Evolutionary conservation across 35 echinoderm and acorn worm species (phyloP).

Genomic region (Lytechinus variegatus): DNA sequence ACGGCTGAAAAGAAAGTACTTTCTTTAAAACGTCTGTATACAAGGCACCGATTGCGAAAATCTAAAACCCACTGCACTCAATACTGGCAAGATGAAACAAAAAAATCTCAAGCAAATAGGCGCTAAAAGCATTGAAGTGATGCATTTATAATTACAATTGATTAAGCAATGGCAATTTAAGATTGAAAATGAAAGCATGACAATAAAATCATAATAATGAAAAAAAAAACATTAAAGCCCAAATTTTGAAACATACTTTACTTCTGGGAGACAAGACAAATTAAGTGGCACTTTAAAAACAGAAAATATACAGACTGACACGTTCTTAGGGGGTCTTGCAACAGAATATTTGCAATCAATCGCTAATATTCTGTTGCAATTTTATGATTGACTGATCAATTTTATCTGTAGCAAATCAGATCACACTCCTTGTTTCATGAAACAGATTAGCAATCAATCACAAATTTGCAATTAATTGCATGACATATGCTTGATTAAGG

Average conservation of each 20-base stretch:
- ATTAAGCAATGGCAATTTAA: background rate
- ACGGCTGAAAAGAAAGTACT: background rate
- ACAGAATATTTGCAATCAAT: no score
- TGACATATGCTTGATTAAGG: no score
- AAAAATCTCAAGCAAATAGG: background rate
- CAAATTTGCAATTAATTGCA: no score
- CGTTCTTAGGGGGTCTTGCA: no score
- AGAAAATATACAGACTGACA: background rate
- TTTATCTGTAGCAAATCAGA: no score
- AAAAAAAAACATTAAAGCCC: background rate
- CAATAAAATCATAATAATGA: background rate
- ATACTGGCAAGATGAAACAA: slow-evolving; percentile 17
- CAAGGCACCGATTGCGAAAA: slow-evolving; percentile 31
- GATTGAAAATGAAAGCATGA: background rate
- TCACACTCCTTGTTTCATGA: no score
- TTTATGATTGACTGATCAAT: no score
- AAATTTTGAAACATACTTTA: background rate
- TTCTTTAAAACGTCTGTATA: slow-evolving; percentile 23
- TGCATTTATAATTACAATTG: background rate
- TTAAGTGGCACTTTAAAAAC: background rate
- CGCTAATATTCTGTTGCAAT: no score
- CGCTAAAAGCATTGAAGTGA: slow-evolving; percentile 1
- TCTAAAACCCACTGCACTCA: slow-evolving; percentile 42
- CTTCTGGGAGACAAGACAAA: background rate
- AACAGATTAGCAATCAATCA: no score